These are phyloP conservation scores for Plectrocnemia conspersa DNA, from an alignment of 1,140 invertebrate species.

Conservation along the genomic window DNA sequence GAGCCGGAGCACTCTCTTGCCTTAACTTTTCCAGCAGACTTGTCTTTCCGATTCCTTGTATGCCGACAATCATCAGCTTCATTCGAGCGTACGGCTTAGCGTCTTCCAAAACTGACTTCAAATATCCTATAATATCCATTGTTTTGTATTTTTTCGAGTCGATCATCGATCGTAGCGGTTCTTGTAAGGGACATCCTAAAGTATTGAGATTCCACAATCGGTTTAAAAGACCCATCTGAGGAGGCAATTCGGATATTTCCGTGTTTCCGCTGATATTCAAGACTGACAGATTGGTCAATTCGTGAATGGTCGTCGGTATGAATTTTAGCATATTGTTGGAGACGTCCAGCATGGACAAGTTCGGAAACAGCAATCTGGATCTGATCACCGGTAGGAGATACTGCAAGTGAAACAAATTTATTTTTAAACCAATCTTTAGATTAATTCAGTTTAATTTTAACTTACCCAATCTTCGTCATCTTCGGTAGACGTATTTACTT, in stretches of 20 bases:
- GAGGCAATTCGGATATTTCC: slow-evolving; percentile 81
- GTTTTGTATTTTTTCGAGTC: slow-evolving; percentile 91
- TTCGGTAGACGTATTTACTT: slow-evolving; percentile 44
- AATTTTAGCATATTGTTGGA: slow-evolving; percentile 73
- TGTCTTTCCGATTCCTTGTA: slow-evolving; percentile 83
- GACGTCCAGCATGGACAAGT: slow-evolving; percentile 91
- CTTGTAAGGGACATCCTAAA: slow-evolving; percentile 80
- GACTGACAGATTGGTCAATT: slow-evolving; percentile 86
- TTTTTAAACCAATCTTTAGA: not conserved
- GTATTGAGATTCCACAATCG: slow-evolving; percentile 95
- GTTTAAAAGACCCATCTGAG: slow-evolving; percentile 89
- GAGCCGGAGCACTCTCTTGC: slow-evolving; percentile 75
- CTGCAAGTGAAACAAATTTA: slow-evolving; percentile 32
- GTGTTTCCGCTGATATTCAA: slow-evolving; percentile 87
- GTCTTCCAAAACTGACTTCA: slow-evolving; percentile 85
- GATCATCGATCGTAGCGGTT: slow-evolving; percentile 89
- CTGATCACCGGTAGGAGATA: slow-evolving; percentile 50
- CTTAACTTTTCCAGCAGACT: slow-evolving; percentile 84
- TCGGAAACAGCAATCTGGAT: slow-evolving; percentile 80
- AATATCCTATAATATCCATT: slow-evolving; percentile 90
- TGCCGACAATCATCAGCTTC: slow-evolving; percentile 97
- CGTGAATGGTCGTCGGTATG: slow-evolving; percentile 80
- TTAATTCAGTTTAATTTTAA: not conserved
- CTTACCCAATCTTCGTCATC: slow-evolving; percentile 57
- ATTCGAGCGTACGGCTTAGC: slow-evolving; percentile 91